Conservation (phyloP, 2,888 invertebrate genomes). For the Calameuta filiformis region DNA sequence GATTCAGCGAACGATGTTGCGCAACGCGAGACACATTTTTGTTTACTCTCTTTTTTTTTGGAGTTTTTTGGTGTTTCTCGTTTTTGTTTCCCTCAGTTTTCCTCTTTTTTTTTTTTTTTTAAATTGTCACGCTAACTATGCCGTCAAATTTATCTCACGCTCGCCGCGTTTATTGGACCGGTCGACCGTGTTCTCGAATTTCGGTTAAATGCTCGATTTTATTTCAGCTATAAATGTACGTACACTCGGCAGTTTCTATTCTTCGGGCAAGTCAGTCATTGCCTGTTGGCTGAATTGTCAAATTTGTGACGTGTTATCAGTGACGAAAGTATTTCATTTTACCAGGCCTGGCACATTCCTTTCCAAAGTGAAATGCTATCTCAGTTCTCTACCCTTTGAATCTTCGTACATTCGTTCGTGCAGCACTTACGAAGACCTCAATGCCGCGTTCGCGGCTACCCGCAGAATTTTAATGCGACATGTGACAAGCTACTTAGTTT, state of each 20-base stretch:
- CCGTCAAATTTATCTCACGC: not conserved
- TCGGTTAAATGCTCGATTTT: no score
- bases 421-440: no score
- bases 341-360: no score
- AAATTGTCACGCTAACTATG: not conserved
- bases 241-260: no score
- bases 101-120: not conserved
- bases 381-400: no score
- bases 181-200: not conserved
- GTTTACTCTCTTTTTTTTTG: not conserved
- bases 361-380: no score
- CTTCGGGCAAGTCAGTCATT: no score
- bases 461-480: conserved; percentile 2
- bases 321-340: no score
- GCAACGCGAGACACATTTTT: not conserved
- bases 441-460: not conserved
- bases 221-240: no score
- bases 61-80: not conserved
- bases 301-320: no score
- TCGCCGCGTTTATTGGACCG: not conserved
- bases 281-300: no score
- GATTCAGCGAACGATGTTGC: not conserved
- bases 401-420: no score
- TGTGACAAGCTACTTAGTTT: not conserved
- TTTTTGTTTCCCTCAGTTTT: not conserved